A percentile compares a stretch with the other conserved stretches of the same genome.
These are phyloP conservation scores for Pocillopora damicornis DNA, from an alignment of 64 coral and sea anemone species.

Conservation along the genomic window DNA sequence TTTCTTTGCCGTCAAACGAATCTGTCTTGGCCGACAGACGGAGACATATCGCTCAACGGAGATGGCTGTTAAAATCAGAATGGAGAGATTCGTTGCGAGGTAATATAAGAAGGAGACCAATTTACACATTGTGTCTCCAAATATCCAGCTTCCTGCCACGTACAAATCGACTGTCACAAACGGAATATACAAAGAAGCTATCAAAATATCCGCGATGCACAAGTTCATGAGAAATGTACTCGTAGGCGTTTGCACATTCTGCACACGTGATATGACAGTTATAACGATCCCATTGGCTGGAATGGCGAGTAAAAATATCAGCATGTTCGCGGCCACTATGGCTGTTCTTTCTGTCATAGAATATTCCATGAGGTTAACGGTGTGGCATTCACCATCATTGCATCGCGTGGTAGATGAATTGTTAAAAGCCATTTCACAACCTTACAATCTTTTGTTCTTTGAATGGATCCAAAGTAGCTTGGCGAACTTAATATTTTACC, in stretches of 20 bases:
- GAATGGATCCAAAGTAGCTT: no score
- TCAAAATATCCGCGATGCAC: slow-evolving; percentile 72
- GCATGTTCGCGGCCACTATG: slow-evolving; percentile 33
- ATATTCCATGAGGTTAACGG: neutral
- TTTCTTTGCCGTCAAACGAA: slow-evolving; percentile 30
- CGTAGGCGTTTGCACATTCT: slow-evolving; percentile 73
- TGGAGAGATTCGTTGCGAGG: slow-evolving; percentile 64
- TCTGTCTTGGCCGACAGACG: slow-evolving; percentile 53
- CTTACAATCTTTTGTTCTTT: no score
- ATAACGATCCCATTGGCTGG: slow-evolving; percentile 74
- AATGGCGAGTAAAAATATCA: slow-evolving; percentile 56
- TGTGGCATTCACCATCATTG: neutral
- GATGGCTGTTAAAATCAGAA: slow-evolving; percentile 70
- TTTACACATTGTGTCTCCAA: slow-evolving; percentile 67
- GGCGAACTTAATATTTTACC: no score
- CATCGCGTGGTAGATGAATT: neutral
- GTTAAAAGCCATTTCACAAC: slow-evolving; percentile 1
- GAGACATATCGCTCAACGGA: slow-evolving; percentile 71
- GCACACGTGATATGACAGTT: slow-evolving; percentile 59
- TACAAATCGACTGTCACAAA: slow-evolving; percentile 69
- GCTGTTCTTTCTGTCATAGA: slow-evolving; percentile 37
- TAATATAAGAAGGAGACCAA: slow-evolving; percentile 54
- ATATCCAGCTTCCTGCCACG: slow-evolving; percentile 59
- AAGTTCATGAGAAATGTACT: slow-evolving; percentile 79
- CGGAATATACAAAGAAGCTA: slow-evolving; percentile 71